phyloP scores from a whole-genome alignment of 2,113 vertebrate genomes.

The Axis porcinus region DNA sequence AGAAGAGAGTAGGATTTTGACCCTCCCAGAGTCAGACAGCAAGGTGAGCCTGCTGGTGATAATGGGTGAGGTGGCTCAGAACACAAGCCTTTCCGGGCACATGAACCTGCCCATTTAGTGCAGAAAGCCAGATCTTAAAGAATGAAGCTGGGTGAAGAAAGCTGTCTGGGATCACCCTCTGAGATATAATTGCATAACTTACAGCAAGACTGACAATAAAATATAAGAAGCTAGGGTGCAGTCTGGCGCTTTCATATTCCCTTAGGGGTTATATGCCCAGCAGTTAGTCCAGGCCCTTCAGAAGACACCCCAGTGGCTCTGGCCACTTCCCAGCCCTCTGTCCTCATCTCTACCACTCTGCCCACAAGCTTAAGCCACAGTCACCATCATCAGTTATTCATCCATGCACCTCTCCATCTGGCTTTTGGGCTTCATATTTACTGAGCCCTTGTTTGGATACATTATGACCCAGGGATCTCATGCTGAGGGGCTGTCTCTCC shows the following conservation, averaged over 20 bases:
- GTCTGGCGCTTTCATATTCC: fast-evolving
- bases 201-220: neutral
- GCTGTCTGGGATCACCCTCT: neutral
- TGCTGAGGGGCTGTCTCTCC: neutral
- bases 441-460: fast-evolving
- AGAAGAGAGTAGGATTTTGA: neutral
- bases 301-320: neutral
- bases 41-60: no score
- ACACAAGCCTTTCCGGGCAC: neutral
- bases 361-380: neutral
- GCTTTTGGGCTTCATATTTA: neutral
- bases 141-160: neutral
- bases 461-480: neutral
- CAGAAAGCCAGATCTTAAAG: neutral
- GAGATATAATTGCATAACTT: neutral
- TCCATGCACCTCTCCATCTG: neutral
- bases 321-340: neutral
- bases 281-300: no score
- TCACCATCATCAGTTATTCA: fast-evolving
- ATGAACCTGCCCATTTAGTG: neutral
- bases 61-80: neutral
- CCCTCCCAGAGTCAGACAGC: no score
- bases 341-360: neutral
- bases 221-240: neutral
- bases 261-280: neutral